phyloP scores from a whole-genome alignment of 2,888 invertebrate genomes.

The Camptogramma bilineatum region DNA sequence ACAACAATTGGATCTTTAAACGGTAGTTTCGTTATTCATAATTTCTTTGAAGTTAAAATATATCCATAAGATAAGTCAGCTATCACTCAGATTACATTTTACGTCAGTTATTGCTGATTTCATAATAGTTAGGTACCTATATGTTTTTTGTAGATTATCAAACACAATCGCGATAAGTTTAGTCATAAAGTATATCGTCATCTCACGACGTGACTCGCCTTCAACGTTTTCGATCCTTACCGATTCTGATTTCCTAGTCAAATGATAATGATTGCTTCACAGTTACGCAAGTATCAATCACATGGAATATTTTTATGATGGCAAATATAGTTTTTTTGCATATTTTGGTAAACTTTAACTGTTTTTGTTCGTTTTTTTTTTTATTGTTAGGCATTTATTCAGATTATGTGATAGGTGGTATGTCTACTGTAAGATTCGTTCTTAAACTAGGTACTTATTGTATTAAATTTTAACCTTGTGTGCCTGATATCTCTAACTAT shows the following conservation, averaged over 20 bases:
- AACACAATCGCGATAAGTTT: slow-evolving; percentile 33
- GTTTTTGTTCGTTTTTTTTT: background rate
- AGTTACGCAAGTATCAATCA: slow-evolving; percentile 47
- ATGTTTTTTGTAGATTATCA: slow-evolving; percentile 34
- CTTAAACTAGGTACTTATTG: background rate
- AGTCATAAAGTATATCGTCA: slow-evolving; percentile 40
- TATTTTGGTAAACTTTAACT: background rate
- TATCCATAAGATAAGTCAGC: background rate
- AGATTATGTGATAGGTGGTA: background rate
- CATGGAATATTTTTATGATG: slow-evolving; percentile 39
- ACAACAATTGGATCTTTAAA: background rate
- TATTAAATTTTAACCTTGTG: background rate
- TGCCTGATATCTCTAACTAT: background rate
- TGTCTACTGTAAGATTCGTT: background rate
- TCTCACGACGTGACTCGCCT: slow-evolving; percentile 51
- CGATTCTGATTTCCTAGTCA: slow-evolving; percentile 52
- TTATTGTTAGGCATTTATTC: background rate
- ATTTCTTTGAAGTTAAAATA: background rate
- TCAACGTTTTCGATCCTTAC: slow-evolving; percentile 45
- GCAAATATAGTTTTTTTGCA: slow-evolving; percentile 4
- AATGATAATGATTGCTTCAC: slow-evolving; percentile 52
- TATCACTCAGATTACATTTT: background rate
- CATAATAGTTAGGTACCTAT: slow-evolving; percentile 13
- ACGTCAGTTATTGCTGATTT: slow-evolving; percentile 16
- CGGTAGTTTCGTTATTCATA: background rate